Evolutionary conservation across 2,113 vertebrate species (phyloP), one percentile per base, ranked within the genome.

Genomic region (Zosterops japonicus): DNA sequence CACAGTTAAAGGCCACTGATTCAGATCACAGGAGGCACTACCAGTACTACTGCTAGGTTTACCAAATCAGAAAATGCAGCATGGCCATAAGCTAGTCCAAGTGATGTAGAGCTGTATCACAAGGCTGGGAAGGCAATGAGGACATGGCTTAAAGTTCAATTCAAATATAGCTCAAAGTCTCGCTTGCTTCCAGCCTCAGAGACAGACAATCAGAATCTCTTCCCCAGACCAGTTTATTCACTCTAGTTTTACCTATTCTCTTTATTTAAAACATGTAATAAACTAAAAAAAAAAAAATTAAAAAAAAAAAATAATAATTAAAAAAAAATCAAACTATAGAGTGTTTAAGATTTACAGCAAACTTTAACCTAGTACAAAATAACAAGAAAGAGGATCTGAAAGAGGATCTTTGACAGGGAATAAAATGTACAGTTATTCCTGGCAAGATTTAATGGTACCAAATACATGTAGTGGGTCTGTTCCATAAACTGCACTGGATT

Each of bases 261-360:
- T 74, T 39, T 28, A 59, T 2, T 13, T 49, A 39, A 44, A 89
- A 64, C 6, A 59, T 0, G 1, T 13, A 55, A 84, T 12, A 24
- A 81, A 89, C 15, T 12, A 36, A 8, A 55, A 85, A 78, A 81
- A 56, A 55, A 31, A 55, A 12, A 39, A 39, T n/a, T n/a, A n/a
- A n/a, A 39, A 11, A 39, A 39, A 39, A 39, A 39, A 39, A 39
- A 39, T 8, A 7, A 7, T 36, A 36, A 8, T 36, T 36, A 31
- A 55, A 12, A 39, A 39, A 8, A 55, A 19, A 8, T 2, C 87
- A 79, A 50, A 11, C 4, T 11, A 29, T 0, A 49, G 0, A 2
- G 50, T 36, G n/a, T 81, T 82, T 49, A 53, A 74, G 35, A 86
- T 55, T 69, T 53, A 70, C 53, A 94, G 74, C 11, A 86, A 83